These are phyloP conservation scores for Crax fasciolata DNA, from an alignment of 2,797 vertebrate genomes.

Conservation along the genomic window DNA sequence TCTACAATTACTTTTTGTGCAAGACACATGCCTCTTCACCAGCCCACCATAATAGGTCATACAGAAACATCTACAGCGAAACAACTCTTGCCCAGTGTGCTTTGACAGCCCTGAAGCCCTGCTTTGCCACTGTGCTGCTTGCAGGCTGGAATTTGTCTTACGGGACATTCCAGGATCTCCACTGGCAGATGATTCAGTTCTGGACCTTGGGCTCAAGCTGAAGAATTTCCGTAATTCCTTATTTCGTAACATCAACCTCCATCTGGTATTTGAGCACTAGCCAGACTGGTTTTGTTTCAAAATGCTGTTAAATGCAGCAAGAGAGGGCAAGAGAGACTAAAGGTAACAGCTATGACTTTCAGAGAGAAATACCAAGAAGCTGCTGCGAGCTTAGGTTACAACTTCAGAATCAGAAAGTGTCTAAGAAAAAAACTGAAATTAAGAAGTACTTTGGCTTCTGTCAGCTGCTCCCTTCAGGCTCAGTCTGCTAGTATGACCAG, in stretches of 20 bases:
- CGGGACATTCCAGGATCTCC: not conserved
- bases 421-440: not conserved
- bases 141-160: not conserved
- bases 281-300: not conserved
- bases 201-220: not conserved
- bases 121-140: not conserved
- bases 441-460: not conserved
- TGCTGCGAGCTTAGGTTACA: not conserved
- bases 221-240: not conserved
- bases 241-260: not conserved
- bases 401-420: not conserved
- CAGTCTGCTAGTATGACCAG: not conserved
- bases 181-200: not conserved
- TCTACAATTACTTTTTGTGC: accelerated
- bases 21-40: accelerated
- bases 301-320: not conserved
- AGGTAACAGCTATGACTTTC: not conserved
- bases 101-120: not conserved
- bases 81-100: accelerated
- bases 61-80: accelerated
- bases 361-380: not conserved
- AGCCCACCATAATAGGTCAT: not conserved
- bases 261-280: not conserved
- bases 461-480: not conserved
- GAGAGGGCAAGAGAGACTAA: not conserved